Evolutionary conservation across 2,113 vertebrate genomes (phyloP).

Genomic region (Amazona vittata): DNA sequence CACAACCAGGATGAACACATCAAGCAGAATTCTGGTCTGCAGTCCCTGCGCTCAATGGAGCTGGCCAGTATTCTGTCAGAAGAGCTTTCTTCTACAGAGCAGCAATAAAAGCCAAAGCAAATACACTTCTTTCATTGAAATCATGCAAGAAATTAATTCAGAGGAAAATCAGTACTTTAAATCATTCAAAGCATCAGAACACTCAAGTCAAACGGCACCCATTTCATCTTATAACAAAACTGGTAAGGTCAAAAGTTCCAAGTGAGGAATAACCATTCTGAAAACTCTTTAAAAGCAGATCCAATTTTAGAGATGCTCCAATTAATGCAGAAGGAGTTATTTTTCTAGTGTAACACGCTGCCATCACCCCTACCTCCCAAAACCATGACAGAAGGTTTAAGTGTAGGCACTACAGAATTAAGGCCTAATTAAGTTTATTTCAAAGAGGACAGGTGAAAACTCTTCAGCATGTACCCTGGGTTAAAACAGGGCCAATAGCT

Average conservation of each 20-base stretch:
- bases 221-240: background rate
- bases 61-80: background rate
- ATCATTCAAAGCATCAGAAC: background rate
- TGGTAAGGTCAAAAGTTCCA: background rate
- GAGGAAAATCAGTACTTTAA: background rate
- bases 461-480: accelerated
- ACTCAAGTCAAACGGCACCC: background rate
- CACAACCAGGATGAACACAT: background rate
- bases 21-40: background rate
- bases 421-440: background rate
- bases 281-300: background rate
- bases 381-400: background rate
- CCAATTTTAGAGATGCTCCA: background rate
- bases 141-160: background rate
- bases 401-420: background rate
- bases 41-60: background rate
- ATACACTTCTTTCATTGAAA: background rate
- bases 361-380: background rate
- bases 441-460: background rate
- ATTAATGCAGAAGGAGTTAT: background rate
- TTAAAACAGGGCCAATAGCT: background rate
- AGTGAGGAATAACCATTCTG: background rate
- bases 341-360: background rate
- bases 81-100: background rate
- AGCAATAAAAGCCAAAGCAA: background rate